Conservation (phyloP, 2,797 vertebrate species). For the Pipistrellus nathusii region DNA sequence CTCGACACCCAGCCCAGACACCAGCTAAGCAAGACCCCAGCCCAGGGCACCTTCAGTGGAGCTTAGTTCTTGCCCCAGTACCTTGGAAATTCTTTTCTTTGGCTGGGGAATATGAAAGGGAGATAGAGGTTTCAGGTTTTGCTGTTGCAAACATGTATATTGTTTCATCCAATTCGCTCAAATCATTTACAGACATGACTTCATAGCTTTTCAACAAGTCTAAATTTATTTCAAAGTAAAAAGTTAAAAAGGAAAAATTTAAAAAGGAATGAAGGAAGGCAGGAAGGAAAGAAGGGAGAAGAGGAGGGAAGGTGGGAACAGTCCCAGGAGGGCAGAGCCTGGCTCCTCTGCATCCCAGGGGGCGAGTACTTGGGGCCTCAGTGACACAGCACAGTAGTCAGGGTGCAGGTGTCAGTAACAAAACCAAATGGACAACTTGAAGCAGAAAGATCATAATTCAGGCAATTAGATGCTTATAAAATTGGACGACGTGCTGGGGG, state of each 20-base stretch:
- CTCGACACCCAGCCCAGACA: fast-evolving
- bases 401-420: not conserved
- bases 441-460: not conserved
- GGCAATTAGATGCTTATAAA: not conserved
- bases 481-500: not conserved
- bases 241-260: not conserved
- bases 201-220: not conserved
- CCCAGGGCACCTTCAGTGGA: fast-evolving
- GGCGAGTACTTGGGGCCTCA: not conserved
- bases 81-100: not conserved
- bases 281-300: not conserved
- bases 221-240: slow-evolving; percentile 12
- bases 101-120: not conserved
- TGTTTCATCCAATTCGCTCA: not conserved
- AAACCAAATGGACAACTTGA: not conserved
- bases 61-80: not conserved
- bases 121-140: not conserved
- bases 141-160: not conserved
- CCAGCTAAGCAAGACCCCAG: not conserved
- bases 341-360: not conserved
- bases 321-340: fast-evolving
- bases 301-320: not conserved
- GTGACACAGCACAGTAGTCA: not conserved
- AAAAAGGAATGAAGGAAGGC: not conserved
- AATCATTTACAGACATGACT: not conserved